Evolutionary conservation across 2,888 invertebrate species (phyloP).

Genomic region (Caenorhabditis parvicauda): DNA sequence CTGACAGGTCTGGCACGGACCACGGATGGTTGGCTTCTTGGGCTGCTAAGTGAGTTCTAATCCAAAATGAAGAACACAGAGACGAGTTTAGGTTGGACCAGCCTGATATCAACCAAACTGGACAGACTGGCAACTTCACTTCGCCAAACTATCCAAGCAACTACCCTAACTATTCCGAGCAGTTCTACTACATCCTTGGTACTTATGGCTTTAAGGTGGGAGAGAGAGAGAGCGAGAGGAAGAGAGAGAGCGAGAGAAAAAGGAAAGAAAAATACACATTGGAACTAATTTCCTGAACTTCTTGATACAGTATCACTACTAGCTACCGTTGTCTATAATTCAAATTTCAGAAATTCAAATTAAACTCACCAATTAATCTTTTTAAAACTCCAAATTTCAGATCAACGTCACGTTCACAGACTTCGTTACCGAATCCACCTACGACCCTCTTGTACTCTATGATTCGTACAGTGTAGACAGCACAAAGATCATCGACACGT

Average conservation of each 20-base stretch:
- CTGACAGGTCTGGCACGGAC: constrained; percentile 17
- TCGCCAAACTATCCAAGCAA: constrained; percentile 80
- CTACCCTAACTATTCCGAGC: constrained; percentile 68
- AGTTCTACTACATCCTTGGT: constrained; percentile 17
- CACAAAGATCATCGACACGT: too few relatives aligned
- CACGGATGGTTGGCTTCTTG: constrained; percentile 20
- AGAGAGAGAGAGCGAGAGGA: constrained; percentile 9
- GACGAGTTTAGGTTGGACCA: constrained; percentile 8
- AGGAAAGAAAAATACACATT: too few relatives aligned
- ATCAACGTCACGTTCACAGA: neutral
- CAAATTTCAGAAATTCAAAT: neutral
- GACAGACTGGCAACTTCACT: constrained; percentile 13
- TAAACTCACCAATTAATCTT: too few relatives aligned
- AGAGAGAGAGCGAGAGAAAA: too few relatives aligned
- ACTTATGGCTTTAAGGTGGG: constrained; percentile 15
- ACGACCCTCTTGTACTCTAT: constrained; percentile 20
- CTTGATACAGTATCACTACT: too few relatives aligned
- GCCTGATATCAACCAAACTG: constrained; percentile 15
- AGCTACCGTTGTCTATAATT: too few relatives aligned
- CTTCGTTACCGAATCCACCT: constrained; percentile 13
- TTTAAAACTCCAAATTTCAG: neutral
- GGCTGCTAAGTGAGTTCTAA: constrained; percentile 14
- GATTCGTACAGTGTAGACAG: too few relatives aligned
- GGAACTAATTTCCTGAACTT: too few relatives aligned
- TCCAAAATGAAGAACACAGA: neutral